Conservation (phyloP, 2,888 invertebrate species). For the Tachina lurida region DNA sequence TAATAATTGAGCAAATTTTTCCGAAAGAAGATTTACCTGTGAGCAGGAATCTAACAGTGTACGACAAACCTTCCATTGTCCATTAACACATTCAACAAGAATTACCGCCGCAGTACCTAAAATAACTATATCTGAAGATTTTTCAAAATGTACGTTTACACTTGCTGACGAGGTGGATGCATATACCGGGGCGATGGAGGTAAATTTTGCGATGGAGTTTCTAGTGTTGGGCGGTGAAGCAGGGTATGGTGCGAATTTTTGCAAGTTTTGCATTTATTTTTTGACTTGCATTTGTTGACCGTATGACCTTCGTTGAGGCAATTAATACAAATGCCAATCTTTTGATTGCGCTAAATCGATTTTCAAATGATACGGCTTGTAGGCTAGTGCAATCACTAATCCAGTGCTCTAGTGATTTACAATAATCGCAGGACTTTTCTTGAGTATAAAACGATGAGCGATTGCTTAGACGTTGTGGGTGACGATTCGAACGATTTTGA, state of each 20-base stretch:
- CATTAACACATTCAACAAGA: neutral
- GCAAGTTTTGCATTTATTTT: constrained; percentile 39
- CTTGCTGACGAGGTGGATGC: neutral
- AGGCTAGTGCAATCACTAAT: constrained; percentile 13
- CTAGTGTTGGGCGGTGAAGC: constrained; percentile 38
- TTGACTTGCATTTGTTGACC: constrained; percentile 46
- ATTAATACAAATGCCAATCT: constrained; percentile 61
- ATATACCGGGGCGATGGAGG: neutral
- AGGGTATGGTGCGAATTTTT: constrained; percentile 53
- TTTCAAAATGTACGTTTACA: constrained; percentile 7
- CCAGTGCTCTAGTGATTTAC: constrained; percentile 20
- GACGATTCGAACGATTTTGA: neutral
- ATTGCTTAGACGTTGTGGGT: constrained; percentile 4
- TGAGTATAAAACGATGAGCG: constrained; percentile 7
- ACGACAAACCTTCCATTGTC: constrained; percentile 12
- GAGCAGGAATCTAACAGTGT: constrained; percentile 58
- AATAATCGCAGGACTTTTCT: constrained; percentile 22
- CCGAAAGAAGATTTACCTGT: constrained; percentile 61
- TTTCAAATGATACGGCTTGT: neutral
- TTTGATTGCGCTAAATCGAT: constrained; percentile 51
- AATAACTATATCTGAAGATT: neutral
- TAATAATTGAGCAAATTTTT: constrained; percentile 38
- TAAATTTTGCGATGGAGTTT: neutral
- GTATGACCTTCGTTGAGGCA: constrained; percentile 59
- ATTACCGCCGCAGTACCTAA: too few relatives aligned